These are phyloP conservation scores for Sussaba pulchella DNA, from an alignment of 2,888 invertebrate species.

Conservation along the genomic window DNA sequence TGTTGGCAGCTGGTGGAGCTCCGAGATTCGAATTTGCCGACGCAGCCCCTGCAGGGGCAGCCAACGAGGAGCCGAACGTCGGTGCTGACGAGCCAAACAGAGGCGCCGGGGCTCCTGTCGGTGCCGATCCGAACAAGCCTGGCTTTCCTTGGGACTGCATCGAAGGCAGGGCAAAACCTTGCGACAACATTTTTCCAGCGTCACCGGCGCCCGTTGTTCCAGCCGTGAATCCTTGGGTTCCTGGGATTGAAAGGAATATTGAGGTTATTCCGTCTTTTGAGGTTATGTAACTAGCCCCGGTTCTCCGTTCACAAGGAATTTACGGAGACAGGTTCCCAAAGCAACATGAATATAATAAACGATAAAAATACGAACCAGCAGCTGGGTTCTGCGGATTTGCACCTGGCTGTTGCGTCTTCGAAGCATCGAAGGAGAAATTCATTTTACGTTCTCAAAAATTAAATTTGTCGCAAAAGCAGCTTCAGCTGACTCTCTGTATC, in stretches of 20 bases:
- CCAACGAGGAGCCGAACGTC: conserved; percentile 51
- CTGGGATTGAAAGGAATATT: conserved; percentile 13
- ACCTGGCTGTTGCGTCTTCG: conserved; percentile 63
- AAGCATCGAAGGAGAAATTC: conserved; percentile 70
- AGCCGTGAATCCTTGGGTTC: conserved; percentile 61
- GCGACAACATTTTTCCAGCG: conserved; percentile 82
- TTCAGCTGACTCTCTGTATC: too few species aligned
- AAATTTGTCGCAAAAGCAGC: too few species aligned
- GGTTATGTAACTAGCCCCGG: conserved; percentile 9
- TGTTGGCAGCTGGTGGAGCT: too few species aligned
- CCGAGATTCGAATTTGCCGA: too few species aligned
- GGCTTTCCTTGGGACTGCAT: conserved; percentile 81
- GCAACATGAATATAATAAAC: neutral
- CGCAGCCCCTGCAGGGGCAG: conserved; percentile 6
- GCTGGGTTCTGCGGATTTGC: conserved; percentile 50
- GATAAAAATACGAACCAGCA: conserved; percentile 51
- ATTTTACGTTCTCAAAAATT: conserved; percentile 70
- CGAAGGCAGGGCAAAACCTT: conserved; percentile 82
- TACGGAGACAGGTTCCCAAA: neutral
- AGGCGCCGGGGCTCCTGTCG: conserved; percentile 66
- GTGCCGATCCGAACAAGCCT: conserved; percentile 80
- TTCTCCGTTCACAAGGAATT: neutral
- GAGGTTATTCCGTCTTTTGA: neutral
- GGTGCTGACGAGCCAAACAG: conserved; percentile 72
- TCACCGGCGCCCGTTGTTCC: conserved; percentile 84